Conservation (phyloP, 2,888 invertebrate genomes). For the Spodoptera littoralis region DNA sequence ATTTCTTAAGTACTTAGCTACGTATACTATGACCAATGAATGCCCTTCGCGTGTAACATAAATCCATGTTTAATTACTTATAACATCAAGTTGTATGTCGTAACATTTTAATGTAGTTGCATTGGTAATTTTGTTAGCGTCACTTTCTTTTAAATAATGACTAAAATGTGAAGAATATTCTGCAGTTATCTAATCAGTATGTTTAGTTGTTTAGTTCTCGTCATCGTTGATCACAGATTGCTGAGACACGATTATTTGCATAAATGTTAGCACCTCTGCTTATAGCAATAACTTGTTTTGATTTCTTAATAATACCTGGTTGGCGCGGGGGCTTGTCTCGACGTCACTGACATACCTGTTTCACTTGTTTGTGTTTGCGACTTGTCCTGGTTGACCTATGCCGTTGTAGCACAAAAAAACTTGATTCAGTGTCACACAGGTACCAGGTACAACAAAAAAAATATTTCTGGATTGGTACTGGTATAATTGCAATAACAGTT, state of each 20-base stretch:
- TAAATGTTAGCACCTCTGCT: slow-evolving; percentile 32
- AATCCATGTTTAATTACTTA: too few species aligned
- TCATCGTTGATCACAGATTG: slow-evolving; percentile 3
- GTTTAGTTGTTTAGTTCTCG: not conserved
- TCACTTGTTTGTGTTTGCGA: slow-evolving; percentile 25
- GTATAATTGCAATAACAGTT: too few species aligned
- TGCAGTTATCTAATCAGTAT: slow-evolving; percentile 8
- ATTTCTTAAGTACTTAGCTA: too few species aligned
- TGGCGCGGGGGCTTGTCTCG: slow-evolving; percentile 51
- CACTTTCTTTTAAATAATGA: not conserved
- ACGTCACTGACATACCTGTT: slow-evolving; percentile 45
- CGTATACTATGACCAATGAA: too few species aligned
- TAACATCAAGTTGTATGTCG: too few species aligned
- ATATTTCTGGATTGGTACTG: too few species aligned
- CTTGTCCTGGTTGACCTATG: not conserved
- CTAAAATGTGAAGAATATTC: not conserved
- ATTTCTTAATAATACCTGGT: slow-evolving; percentile 27
- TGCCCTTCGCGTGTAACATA: too few species aligned
- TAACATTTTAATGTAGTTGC: too few species aligned
- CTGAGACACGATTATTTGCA: slow-evolving; percentile 32
- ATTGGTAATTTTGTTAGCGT: not conserved
- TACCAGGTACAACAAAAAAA: too few species aligned
- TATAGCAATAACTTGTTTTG: slow-evolving; percentile 33
- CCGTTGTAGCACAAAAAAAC: not conserved
- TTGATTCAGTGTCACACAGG: too few species aligned